Conservation (phyloP, 2,888 invertebrate genomes). For the Gortyna flavago region DNA sequence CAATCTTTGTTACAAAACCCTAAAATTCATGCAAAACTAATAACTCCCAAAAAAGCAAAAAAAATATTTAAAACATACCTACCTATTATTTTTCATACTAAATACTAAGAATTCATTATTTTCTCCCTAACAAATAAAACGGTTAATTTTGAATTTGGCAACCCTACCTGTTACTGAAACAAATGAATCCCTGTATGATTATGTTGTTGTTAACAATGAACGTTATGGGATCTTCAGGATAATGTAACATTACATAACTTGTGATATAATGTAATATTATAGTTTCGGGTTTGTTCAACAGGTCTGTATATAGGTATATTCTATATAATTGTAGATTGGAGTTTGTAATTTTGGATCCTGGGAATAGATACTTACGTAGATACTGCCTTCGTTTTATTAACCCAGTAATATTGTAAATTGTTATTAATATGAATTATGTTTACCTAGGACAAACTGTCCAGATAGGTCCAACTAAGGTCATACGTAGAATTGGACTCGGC, state of each 20-base stretch:
- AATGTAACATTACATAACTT: constrained; percentile 30
- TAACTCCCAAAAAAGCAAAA: neutral
- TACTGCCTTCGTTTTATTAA: neutral
- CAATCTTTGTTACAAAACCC: no score
- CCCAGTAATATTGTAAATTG: neutral
- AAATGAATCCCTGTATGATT: constrained; percentile 74
- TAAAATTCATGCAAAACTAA: neutral
- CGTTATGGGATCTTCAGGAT: constrained; percentile 46
- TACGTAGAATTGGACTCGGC: no score
- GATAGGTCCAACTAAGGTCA: neutral
- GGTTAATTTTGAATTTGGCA: neutral
- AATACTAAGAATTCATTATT: neutral
- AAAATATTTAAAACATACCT: neutral
- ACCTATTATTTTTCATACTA: neutral
- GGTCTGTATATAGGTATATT: constrained; percentile 7
- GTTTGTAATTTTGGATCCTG: neutral
- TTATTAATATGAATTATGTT: neutral
- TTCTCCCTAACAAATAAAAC: neutral
- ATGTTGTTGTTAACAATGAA: constrained; percentile 66
- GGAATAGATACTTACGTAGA: neutral
- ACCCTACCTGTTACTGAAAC: constrained; percentile 64
- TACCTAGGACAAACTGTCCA: no score
- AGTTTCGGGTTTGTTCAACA: constrained; percentile 47
- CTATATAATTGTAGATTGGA: neutral
- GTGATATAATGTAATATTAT: constrained; percentile 44